Evolutionary conservation across 2,113 vertebrate genomes (phyloP).

Genomic region (Myiagra hebetior): DNA sequence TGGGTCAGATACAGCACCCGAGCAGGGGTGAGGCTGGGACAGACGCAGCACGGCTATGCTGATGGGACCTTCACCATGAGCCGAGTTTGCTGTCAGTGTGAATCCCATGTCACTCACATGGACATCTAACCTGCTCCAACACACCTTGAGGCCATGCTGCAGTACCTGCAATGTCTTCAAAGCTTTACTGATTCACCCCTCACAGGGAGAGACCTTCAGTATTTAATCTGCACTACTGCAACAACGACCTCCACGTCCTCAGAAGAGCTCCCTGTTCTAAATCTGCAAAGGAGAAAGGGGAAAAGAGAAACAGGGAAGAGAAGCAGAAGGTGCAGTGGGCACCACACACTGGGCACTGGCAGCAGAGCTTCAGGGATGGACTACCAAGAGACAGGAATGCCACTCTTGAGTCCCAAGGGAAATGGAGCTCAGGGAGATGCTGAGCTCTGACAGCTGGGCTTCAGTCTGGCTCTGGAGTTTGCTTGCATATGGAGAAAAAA

Average conservation of each 20-base stretch:
- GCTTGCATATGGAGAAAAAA: neutral
- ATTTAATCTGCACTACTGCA: neutral
- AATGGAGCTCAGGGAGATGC: neutral
- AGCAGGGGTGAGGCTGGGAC: rapidly evolving
- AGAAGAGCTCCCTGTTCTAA: neutral
- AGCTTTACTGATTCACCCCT: neutral
- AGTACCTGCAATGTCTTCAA: neutral
- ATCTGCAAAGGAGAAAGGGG: neutral
- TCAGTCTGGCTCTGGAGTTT: neutral
- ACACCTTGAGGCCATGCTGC: neutral
- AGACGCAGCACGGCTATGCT: neutral
- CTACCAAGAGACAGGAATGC: neutral
- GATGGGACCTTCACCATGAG: neutral
- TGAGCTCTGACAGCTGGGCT: neutral
- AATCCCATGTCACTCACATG: neutral
- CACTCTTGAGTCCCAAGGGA: neutral
- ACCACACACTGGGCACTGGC: rapidly evolving
- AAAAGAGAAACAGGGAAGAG: neutral
- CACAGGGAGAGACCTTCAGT: neutral
- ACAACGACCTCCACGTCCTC: neutral
- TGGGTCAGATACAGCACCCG: neutral
- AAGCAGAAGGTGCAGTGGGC: neutral
- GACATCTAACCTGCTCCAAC: neutral
- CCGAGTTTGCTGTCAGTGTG: neutral
- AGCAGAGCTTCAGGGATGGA: neutral